A percentile compares a stretch with the other conserved stretches of the same genome.
These are phyloP conservation scores for Gymnoscopelus braueri DNA, from an alignment of 2,797 vertebrate species.

Conservation along the genomic window DNA sequence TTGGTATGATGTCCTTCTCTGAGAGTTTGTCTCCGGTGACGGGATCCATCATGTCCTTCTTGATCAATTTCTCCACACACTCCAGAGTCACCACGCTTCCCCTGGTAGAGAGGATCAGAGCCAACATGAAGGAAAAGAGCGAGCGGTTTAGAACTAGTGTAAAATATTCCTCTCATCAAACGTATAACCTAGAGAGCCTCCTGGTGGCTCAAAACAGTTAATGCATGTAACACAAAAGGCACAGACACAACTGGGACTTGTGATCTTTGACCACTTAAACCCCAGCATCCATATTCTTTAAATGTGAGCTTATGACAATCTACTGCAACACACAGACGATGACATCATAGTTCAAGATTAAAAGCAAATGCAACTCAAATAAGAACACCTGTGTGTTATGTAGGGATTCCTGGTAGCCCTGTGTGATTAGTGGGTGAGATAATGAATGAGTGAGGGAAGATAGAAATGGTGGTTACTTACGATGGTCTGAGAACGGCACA, in stretches of 20 bases:
- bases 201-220: too few relatives aligned
- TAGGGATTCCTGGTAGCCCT: neutral
- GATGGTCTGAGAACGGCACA: slow-evolving; percentile 87
- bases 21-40: slow-evolving; percentile 82
- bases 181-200: too few relatives aligned
- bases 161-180: neutral
- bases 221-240: too few relatives aligned
- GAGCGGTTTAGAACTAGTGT: neutral
- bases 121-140: neutral
- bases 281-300: too few relatives aligned
- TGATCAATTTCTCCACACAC: slow-evolving; percentile 91
- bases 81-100: slow-evolving; percentile 90
- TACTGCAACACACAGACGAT: too few relatives aligned
- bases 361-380: too few relatives aligned
- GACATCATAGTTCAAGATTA: too few relatives aligned
- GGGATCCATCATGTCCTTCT: slow-evolving; percentile 90
- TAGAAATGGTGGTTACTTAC: slow-evolving; percentile 76
- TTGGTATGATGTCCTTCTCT: slow-evolving; percentile 86
- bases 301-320: too few relatives aligned
- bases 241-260: too few relatives aligned
- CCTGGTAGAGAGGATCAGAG: slow-evolving; percentile 34
- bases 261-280: too few relatives aligned
- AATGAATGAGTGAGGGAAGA: neutral
- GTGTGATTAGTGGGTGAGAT: neutral
- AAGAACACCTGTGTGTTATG: too few relatives aligned